Conservation (phyloP, 2,888 invertebrate genomes). For the Horisme vitalbata region DNA sequence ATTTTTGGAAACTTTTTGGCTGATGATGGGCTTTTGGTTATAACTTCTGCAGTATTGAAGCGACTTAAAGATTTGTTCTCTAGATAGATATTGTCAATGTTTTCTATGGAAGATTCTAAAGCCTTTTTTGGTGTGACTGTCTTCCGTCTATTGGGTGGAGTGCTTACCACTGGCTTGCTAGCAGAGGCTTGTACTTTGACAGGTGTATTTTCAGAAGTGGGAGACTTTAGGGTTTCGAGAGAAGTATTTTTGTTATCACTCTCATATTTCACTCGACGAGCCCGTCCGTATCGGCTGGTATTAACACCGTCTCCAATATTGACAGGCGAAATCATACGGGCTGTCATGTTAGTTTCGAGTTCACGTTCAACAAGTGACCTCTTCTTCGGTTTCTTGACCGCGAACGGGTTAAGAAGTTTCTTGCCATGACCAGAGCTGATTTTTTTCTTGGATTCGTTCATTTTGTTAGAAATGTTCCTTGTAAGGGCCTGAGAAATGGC, state of each 20-base stretch:
- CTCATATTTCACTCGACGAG: constrained; percentile 78
- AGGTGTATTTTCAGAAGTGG: constrained; percentile 52
- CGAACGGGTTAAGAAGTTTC: constrained; percentile 39
- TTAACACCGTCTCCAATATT: constrained; percentile 48
- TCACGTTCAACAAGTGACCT: constrained; percentile 70
- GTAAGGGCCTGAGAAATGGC: constrained; percentile 32
- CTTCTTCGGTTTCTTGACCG: constrained; percentile 65
- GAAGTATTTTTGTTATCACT: constrained; percentile 49
- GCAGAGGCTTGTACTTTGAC: constrained; percentile 50
- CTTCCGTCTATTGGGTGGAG: constrained; percentile 56
- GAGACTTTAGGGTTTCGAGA: constrained; percentile 51
- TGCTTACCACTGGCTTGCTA: constrained; percentile 70
- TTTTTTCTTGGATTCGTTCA: constrained; percentile 70
- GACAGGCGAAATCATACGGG: constrained; percentile 63
- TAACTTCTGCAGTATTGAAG: constrained; percentile 50
- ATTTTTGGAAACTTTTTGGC: constrained; percentile 60
- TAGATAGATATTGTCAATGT: constrained; percentile 64
- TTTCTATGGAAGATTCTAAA: constrained; percentile 47
- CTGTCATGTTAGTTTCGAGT: constrained; percentile 70
- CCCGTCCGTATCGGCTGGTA: constrained; percentile 84
- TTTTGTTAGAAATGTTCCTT: constrained; percentile 37
- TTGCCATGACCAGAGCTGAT: constrained; percentile 55
- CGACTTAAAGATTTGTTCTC: constrained; percentile 66
- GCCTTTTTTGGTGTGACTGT: constrained; percentile 48
- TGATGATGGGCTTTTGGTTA: constrained; percentile 44